Evolutionary conservation across 2,113 vertebrate genomes (phyloP).

Genomic region (Jaculus jaculus): DNA sequence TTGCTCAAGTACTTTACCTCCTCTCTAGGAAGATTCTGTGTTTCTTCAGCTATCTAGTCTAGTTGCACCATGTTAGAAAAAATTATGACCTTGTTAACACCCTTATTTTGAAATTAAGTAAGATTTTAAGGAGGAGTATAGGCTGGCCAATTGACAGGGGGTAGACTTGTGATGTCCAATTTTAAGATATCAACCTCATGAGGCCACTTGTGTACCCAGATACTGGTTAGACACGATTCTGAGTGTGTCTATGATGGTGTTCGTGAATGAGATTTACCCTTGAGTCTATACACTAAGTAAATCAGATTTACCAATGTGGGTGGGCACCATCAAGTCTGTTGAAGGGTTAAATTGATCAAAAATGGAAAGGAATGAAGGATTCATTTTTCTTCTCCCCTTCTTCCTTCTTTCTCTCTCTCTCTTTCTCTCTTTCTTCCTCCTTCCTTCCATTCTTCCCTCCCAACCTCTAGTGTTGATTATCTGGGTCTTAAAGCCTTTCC

Average conservation of each 20-base stretch:
- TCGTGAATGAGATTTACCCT: not conserved
- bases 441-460: too few relatives aligned
- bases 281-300: not conserved
- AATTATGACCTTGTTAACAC: not conserved
- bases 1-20: not conserved
- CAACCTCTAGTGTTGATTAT: not conserved
- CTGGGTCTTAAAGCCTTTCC: not conserved
- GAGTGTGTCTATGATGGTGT: not conserved
- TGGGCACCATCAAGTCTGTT: too few relatives aligned
- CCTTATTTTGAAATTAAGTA: not conserved
- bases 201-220: not conserved
- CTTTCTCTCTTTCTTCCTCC: not conserved
- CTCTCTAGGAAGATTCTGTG: not conserved
- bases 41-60: not conserved
- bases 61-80: not conserved
- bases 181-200: not conserved
- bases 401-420: not conserved
- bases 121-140: not conserved
- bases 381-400: not conserved
- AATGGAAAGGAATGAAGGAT: not conserved
- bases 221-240: not conserved
- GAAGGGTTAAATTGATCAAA: not conserved
- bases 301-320: too few relatives aligned
- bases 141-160: not conserved
- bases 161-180: not conserved